Evolutionary conservation across 2,113 vertebrate species (phyloP), one percentile per base, ranked within the genome.

Genomic region (Madoqua kirkii): DNA sequence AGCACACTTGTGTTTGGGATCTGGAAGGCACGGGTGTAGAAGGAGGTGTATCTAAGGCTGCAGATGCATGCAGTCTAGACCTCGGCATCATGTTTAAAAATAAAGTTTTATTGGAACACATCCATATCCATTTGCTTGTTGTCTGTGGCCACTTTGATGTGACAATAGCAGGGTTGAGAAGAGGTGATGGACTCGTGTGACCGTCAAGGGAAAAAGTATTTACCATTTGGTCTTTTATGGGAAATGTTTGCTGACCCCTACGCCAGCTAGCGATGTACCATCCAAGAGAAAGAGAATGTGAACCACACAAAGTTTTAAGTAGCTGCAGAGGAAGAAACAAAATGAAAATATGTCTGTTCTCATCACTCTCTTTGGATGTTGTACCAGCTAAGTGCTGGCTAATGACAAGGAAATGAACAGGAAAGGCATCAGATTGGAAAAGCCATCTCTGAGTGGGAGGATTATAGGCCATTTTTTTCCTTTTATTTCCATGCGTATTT

Each of bases 321-420:
- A 74, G 27, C 36, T 13, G 6, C 17, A 4, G 3, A 27, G 48
- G 27, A 27, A 45, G 23, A 78, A 74, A n/a, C 12, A n/a, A 40
- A 88, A 71, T 25, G 17, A 67, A 33, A 54, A 54, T 21, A 31
- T 17, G 33, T 79, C 4, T 48, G 48, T 9, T 62, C 43, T 31
- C 11, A 15, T 52, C 36, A 9, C 27, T 50, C 19, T 7, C 33
- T 1, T 7, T 40, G 16, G 50, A 17, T 4, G 3, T 4, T 1
- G 4, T n/a, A 4, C 31, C 13, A 29, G 11, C 17, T 14, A n/a
- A 48, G 23, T 16, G 12, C 48, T 43, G 43, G 54, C 54, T 52
- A 23, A 27, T 31, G n/a, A 10, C 13, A 57, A 60, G n/a, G 29
- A 83, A 52, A 19, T 23, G 21, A 57, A 48, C 67, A 36, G 2